A percentile compares a stretch with the other conserved stretches of the same genome.
Evolutionary conservation across 2,888 invertebrate genomes (phyloP).

Genomic region (Limnephilus marmoratus): DNA sequence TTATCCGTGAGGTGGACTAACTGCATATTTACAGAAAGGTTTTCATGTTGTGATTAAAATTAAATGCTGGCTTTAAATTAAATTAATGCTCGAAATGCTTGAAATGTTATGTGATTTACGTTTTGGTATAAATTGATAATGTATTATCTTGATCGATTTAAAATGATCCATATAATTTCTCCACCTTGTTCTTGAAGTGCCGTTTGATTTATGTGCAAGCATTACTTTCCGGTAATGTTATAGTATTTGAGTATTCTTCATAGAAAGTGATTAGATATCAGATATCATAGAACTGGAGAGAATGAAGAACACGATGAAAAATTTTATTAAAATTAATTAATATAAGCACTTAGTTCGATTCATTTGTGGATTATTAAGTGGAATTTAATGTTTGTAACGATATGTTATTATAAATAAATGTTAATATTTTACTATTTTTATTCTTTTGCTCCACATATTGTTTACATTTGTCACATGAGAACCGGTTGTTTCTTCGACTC

Average conservation of each 20-base stretch:
- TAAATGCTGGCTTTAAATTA: not conserved
- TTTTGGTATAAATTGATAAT: not conserved
- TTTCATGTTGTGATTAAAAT: no score
- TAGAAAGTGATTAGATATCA: constrained; percentile 11
- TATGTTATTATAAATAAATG: no score
- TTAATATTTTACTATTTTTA: no score
- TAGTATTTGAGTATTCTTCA: constrained; percentile 16
- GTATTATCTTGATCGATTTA: not conserved
- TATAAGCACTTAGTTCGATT: no score
- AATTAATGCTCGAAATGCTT: not conserved
- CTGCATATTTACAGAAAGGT: no score
- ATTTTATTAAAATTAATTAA: no score
- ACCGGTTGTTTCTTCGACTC: no score
- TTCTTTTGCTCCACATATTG: no score
- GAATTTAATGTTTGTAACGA: no score
- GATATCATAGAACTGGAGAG: not conserved
- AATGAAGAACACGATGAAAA: not conserved
- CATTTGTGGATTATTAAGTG: no score
- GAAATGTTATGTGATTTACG: not conserved
- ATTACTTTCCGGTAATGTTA: constrained; percentile 2
- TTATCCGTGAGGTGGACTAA: no score
- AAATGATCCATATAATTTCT: not conserved
- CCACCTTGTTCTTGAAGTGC: not conserved
- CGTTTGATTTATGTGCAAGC: not conserved
- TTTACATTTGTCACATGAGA: no score